Evolutionary conservation across 2,113 vertebrate species (phyloP), one percentile per base, ranked within the genome.

Genomic region (Menidia beryllina): DNA sequence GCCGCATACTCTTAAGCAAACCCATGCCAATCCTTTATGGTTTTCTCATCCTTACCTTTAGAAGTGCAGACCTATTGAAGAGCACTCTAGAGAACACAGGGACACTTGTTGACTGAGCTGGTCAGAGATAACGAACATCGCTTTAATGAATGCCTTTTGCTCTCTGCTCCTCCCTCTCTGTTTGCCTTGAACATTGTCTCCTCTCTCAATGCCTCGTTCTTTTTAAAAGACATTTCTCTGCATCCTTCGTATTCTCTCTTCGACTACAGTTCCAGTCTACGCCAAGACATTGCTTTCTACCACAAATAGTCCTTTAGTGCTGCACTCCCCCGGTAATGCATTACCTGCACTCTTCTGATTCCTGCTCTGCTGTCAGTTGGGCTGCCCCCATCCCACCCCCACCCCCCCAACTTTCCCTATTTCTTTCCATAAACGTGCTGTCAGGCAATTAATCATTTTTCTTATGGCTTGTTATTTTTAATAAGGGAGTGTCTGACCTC

Each of bases 371-470:
- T 39, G 67, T 71, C 72, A 71, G 38, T 61, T 49, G 49, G 43
- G 20, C 43, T 34, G n/a, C 43, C 65, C 63, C 30, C 39, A 57
- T 17, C 27, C 30, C 39, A 14, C 13, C 41, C 43, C 50, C 25
- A 34, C 10, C 30, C 43, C 50, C 25, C 7, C 10, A 6, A 7
- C 17, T 45, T 14, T 17, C 41, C 4, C 45, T 27, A 15, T 20
- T 52, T 54, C 56, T 52, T 74, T 77, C 66, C 69, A 72, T 81
- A 82, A 74, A 87, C 65, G 56, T 43, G 23, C 75, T 77, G 65
- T 73, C 48, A 54, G 69, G 73, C 74, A 85, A 87, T 87, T 82
- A 83, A 87, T 82, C 78, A 76, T 86, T 71, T 80, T 87, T 58
- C 72, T 9, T 2, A 52, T 34, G 54, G 50, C 60, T 77, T 39